Evolutionary conservation across 2,113 vertebrate species (phyloP).

Genomic region (Formicarius rufipectus): DNA sequence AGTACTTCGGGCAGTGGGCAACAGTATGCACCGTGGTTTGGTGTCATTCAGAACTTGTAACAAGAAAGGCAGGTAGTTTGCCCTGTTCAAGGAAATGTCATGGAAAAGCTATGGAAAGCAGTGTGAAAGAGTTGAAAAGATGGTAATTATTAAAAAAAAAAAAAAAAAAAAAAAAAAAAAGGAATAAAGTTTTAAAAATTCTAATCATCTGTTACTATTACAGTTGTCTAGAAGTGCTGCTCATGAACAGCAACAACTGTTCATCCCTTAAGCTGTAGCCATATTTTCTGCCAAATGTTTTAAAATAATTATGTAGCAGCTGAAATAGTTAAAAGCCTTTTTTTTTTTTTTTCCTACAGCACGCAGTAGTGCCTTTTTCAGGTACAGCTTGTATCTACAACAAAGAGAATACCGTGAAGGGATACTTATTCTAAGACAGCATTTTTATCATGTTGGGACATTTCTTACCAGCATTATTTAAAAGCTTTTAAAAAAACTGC

Average conservation of each 20-base stretch:
- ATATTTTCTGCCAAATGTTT: background rate
- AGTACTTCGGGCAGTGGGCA: background rate
- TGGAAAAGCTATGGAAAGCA: background rate
- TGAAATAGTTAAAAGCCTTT: background rate
- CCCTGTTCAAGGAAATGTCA: background rate
- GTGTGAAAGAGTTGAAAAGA: background rate
- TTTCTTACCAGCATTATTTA: slow-evolving; percentile 71
- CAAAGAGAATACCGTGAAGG: slow-evolving; percentile 60
- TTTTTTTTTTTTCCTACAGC: background rate
- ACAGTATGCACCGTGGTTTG: background rate
- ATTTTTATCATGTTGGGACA: slow-evolving; percentile 55
- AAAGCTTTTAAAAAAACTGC: slow-evolving; percentile 58
- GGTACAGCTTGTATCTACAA: background rate
- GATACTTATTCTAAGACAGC: slow-evolving; percentile 17
- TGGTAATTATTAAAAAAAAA: background rate
- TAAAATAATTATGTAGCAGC: background rate
- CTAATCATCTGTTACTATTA: background rate
- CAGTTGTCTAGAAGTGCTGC: background rate
- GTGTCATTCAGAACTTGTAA: background rate
- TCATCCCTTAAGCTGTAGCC: background rate
- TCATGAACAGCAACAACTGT: background rate
- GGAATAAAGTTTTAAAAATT: background rate
- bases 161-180: background rate
- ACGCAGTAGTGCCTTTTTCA: background rate
- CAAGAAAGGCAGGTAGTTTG: background rate